Conservation (phyloP, 2,113 vertebrate species). For the Nibea albiflora region DNA sequence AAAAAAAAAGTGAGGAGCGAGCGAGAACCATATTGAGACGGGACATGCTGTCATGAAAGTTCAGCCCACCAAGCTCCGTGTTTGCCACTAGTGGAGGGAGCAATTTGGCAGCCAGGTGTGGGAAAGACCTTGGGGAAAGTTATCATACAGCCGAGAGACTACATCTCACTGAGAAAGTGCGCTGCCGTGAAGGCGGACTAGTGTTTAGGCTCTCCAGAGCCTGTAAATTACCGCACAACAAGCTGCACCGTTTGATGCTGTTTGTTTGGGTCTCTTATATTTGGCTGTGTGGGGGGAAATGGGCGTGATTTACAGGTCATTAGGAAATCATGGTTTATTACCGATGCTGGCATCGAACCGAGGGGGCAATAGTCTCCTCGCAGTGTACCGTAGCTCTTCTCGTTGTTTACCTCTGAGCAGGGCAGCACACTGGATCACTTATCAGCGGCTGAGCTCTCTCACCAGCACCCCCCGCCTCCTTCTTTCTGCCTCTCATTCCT, state of each 20-base stretch:
- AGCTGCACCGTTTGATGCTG: constrained; percentile 11
- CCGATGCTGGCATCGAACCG: background rate
- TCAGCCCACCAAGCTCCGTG: background rate
- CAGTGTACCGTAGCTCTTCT: background rate
- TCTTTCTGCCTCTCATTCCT: constrained; percentile 39
- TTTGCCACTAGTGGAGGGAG: background rate
- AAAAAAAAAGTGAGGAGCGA: no score
- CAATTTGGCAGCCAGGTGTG: constrained; percentile 40
- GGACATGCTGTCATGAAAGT: background rate
- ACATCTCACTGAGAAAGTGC: constrained; percentile 18
- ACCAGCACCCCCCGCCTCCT: background rate
- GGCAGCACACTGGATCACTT: constrained; percentile 12
- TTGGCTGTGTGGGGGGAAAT: background rate
- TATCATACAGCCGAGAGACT: constrained; percentile 42
- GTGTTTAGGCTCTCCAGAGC: constrained; percentile 30
- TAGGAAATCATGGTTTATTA: constrained; percentile 15
- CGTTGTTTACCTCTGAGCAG: constrained; percentile 33
- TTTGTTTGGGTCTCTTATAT: constrained; percentile 17
- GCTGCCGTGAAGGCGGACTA: constrained; percentile 21
- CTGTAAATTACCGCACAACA: constrained; percentile 29
- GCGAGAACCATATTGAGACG: background rate
- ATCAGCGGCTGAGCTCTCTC: constrained; percentile 14
- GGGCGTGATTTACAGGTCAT: constrained; percentile 30
- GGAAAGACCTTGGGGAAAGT: constrained; percentile 37
- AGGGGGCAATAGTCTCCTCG: background rate